Conservation (phyloP, 2,113 vertebrate species). For the Accipiter virgatus region DNA sequence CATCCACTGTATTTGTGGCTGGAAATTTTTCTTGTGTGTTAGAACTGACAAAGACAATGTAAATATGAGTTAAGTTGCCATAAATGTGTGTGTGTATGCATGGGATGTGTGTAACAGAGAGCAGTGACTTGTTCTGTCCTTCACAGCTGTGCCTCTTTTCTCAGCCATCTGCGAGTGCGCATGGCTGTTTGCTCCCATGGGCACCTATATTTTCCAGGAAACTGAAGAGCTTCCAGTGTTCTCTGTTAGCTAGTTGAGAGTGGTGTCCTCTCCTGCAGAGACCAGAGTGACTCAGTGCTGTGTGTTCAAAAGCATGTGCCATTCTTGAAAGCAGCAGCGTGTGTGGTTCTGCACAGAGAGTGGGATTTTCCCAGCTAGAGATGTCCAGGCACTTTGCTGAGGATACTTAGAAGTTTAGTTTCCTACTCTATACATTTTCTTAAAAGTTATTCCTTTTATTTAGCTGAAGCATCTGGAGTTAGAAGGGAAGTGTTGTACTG, state of each 20-base stretch:
- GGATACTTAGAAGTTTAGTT: not conserved
- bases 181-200: rapidly evolving
- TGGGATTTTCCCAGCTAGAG: too few species aligned
- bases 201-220: not conserved
- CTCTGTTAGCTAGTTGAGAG: rapidly evolving
- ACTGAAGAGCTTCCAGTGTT: too few species aligned
- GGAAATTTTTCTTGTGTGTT: not conserved
- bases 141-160: not conserved
- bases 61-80: not conserved
- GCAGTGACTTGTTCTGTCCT: not conserved
- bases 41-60: not conserved
- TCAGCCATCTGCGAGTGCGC: too few species aligned
- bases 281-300: rapidly evolving
- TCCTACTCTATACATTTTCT: too few species aligned
- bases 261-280: not conserved
- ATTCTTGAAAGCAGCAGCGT: too few species aligned
- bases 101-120: too few species aligned
- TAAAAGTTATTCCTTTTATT: not conserved
- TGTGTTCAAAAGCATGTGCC: not conserved
- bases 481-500: not conserved
- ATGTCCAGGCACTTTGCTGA: not conserved
- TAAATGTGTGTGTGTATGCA: too few species aligned
- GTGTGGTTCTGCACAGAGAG: rapidly evolving
- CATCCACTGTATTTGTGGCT: not conserved
- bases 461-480: not conserved